Evolutionary conservation across 2,888 invertebrate species (phyloP), one percentile per base, ranked within the genome.

Genomic region (Noctua fimbriata): DNA sequence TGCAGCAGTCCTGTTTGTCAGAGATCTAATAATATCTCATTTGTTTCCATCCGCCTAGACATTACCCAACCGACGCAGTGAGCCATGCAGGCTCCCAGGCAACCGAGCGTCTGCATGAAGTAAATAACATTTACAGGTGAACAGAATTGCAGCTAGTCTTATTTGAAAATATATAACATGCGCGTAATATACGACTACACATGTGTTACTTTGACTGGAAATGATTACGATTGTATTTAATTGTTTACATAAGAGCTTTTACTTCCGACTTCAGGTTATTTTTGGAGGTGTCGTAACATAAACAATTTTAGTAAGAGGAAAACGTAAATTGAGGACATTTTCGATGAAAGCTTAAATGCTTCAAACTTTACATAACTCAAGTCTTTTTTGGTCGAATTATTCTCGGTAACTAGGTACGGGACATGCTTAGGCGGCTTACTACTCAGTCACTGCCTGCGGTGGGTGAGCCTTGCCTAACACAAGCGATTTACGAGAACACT

Each of bases 11-110:
- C 2, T 24, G 67, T 67, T 65, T 63, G 41, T 32, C 55, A 69
- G 24, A 36, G 52, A 79, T 74, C 73, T 84, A 83, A 76, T 83
- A 76, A 76, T 69, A 81, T 80, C 72, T 76, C 76, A 87, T 85
- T 87, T 76, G 85, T 87, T 87, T 76, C 73, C 58, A 85, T 76
- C 71, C 73, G 65, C 47, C 44, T 71, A 79, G 32, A 67, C 66
- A 58, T 52, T 71, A 65, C 52, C 78, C 32, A 78, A 74, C 58
- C 32, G 60, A 36, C 63, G 58, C 77, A 63, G 32, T 41, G 47
- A 55, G 65, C 60, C 49, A 52, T 44, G 44, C 65, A 73, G 36
- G 18, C 28, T 76, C 16, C 44, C 69, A 58, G 47, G 67, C 69
- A 73, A 69, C 28, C 47, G 16, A 69, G 63, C 77, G 44, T 16